phyloP scores from a whole-genome alignment of 2,888 invertebrate species.

The Tachina grossa region DNA sequence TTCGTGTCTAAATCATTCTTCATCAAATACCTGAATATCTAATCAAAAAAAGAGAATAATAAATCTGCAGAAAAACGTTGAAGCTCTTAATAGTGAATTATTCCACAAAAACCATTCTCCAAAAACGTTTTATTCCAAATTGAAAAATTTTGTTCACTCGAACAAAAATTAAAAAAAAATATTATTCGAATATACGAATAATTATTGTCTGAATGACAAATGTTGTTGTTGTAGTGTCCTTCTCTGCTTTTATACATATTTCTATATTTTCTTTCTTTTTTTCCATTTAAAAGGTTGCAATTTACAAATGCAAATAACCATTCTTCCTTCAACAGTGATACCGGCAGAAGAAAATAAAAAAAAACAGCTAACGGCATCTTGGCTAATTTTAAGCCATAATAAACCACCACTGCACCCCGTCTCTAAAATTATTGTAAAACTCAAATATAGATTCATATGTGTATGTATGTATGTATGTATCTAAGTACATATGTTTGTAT shows the following conservation, averaged over 20 bases:
- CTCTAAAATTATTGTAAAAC: neutral
- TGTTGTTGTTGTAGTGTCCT: conserved; percentile 45
- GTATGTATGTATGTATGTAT: no score
- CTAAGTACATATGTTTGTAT: conserved; percentile 8
- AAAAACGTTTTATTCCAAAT: no score
- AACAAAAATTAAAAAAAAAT: no score
- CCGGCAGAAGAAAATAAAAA: neutral
- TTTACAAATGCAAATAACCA: conserved; percentile 70
- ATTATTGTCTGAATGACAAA: no score
- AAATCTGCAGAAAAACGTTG: no score
- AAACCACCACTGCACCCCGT: conserved; percentile 8
- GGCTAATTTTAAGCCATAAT: conserved; percentile 65
- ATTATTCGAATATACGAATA: no score
- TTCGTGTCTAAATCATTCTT: no score
- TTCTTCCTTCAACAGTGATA: conserved; percentile 28
- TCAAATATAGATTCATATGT: neutral
- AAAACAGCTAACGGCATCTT: conserved; percentile 66
- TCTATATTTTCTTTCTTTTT: neutral
- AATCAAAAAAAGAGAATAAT: no score
- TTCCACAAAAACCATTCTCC: no score
- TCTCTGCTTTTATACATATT: conserved; percentile 5
- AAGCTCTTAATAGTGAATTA: no score
- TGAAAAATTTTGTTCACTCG: no score
- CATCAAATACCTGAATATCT: no score
- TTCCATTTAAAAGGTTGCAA: conserved; percentile 55